phyloP scores from a whole-genome alignment of 2,797 vertebrate species.

The Lagodon rhomboides region DNA sequence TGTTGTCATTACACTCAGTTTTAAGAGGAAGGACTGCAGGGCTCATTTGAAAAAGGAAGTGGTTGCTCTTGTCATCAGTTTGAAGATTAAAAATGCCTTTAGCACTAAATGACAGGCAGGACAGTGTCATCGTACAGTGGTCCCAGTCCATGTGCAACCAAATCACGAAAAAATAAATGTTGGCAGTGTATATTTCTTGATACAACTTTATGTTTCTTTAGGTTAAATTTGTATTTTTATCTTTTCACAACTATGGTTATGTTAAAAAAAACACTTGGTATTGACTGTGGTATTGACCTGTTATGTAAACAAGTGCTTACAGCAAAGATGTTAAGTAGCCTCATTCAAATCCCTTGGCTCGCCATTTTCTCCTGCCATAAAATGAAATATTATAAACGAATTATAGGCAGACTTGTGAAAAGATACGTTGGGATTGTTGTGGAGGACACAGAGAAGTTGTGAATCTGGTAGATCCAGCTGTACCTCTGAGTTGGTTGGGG shows the following conservation, averaged over 20 bases:
- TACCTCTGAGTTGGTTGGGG: not conserved
- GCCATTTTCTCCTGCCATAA: no score
- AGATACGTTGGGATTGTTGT: not conserved
- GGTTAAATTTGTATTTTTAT: no score
- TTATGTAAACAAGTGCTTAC: no score
- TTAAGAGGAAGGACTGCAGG: not conserved
- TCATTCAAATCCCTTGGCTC: no score
- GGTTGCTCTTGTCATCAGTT: not conserved
- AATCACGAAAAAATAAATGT: no score
- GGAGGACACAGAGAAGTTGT: constrained; percentile 1
- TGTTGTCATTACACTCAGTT: not conserved
- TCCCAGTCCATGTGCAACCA: not conserved
- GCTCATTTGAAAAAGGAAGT: not conserved
- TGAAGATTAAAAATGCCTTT: not conserved
- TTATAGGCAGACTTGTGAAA: not conserved
- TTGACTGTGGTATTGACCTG: no score
- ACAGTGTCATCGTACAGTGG: not conserved
- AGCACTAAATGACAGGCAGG: not conserved
- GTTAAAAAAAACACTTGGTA: no score
- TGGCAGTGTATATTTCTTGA: no score
- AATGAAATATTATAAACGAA: no score
- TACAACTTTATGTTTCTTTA: no score
- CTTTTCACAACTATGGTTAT: no score
- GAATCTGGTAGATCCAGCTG: constrained; percentile 2
- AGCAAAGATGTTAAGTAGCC: no score